Evolutionary conservation across 2,113 vertebrate genomes (phyloP).

Genomic region (Bombycilla garrulus): DNA sequence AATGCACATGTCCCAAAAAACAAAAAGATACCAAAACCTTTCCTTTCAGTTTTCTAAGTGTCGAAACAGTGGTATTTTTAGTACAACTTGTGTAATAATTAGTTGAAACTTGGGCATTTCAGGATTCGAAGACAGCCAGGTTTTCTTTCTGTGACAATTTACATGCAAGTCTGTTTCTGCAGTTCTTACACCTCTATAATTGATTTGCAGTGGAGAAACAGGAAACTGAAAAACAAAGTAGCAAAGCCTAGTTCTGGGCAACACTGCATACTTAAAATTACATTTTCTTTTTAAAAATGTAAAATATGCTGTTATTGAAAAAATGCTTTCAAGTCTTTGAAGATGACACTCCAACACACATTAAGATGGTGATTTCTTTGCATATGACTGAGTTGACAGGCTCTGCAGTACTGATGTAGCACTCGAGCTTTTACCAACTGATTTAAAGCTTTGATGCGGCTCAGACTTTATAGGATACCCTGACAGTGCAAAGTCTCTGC

Average conservation of each 20-base stretch:
- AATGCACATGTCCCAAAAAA: neutral
- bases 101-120: neutral
- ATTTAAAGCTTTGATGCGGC: neutral
- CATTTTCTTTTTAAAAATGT: neutral
- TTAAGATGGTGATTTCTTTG: neutral
- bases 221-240: neutral
- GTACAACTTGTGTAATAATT: neutral
- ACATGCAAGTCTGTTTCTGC: neutral
- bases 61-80: neutral
- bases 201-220: neutral
- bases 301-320: neutral
- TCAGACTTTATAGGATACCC: constrained; percentile 5
- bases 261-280: neutral
- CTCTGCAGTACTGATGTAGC: neutral
- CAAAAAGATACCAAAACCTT: neutral
- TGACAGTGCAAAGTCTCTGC: neutral
- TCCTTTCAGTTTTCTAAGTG: neutral
- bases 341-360: neutral
- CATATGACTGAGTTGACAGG: neutral
- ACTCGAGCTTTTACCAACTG: neutral
- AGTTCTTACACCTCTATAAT: neutral
- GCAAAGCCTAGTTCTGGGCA: neutral
- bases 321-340: neutral
- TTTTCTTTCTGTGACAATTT: neutral
- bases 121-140: neutral